Evolutionary conservation across 2,888 invertebrate species (phyloP), one percentile per base, ranked within the genome.

Genomic region (Phortica magna): DNA sequence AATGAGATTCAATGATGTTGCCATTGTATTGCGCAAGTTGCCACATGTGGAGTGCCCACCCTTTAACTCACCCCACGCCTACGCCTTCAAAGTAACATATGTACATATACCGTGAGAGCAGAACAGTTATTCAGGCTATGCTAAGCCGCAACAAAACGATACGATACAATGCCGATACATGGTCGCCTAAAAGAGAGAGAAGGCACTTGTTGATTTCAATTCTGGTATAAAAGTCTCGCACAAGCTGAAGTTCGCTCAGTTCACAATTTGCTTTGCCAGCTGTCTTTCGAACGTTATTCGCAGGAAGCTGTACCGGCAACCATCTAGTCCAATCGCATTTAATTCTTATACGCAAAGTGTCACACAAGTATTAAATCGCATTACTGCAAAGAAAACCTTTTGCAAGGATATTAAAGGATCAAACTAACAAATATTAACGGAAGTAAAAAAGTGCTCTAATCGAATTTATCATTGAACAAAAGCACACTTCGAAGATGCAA

Each of bases 161-260:
- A n/a, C 55, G 7, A 55, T 17, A 17, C 55, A n/a, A 17, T 17
- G 55, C n/a, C 17, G n/a, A n/a, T 55, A 31, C 48, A 14, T 14
- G 48, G 10, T 6, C 48, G 14, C 7, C 48, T 48, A 48, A 48
- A 2, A 76, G 42, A 68, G 68, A 79, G 31, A 70, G 81, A 77
- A 67, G 43, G 39, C 55, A 74, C 55, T 73, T 74, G 74, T 74
- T 65, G 65, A 73, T n/a, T 64, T 64, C 17, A 48, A 65, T 73
- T 77, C 79, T 76, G 78, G 84, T 85, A 87, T 85, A 85, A 85
- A 83, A 83, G 87, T 83, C 79, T 43, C 17, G 48, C 64, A n/a
- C 59, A n/a, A 9, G 5, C 9, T n/a, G n/a, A 57, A 19, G 7
- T 64, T 19, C 42, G 17, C 64, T 61, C 64, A 73, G 70, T 71